Evolutionary conservation across 2,113 vertebrate genomes (phyloP), one percentile per base, ranked within the genome.

Genomic region (Erythrocercus mccallii): DNA sequence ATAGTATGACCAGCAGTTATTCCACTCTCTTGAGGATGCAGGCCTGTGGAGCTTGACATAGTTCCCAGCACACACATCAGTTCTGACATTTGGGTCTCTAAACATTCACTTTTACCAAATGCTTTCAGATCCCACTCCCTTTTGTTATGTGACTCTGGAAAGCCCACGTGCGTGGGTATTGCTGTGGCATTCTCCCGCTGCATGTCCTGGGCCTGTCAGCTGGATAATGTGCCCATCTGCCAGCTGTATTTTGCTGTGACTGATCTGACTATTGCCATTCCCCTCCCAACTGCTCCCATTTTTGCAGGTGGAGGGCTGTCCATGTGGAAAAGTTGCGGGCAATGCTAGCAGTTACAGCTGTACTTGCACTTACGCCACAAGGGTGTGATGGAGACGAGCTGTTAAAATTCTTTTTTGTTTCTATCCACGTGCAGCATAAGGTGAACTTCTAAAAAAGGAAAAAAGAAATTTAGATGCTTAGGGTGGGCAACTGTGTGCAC

Each of bases 161-260:
- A 84, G 68, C 38, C 58, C 50, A 5, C 0, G 0, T 8, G 4
- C 10, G 10, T 30, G 12, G 10, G 12, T 38, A 22, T 24, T 71
- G 45, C 56, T 37, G 58, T 77, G 54, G 31, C 17, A 11, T 47
- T 81, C 42, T n/a, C 48, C 31, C 7, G 8, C 2, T 9, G 12
- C 0, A 0, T 30, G 42, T 42, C 21, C 64, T 22, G 58, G 23
- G 3, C 5, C 10, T 66, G 42, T 23, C 60, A 54, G 20, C 45
- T 58, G 72, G 68, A 37, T 45, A n/a, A 65, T 1, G 17, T 51
- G 54, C 31, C 37, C 33, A 18, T 61, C 58, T 61, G n/a, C 45
- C 47, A 27, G 68, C 40, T 80, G 42, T 11, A 21, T 42, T 57
- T 53, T 30, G n/a, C 76, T 86, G 68, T 33, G n/a, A 5, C 5